Evolutionary conservation across 2,888 invertebrate species (phyloP).

Genomic region (Ectemnius lituratus): DNA sequence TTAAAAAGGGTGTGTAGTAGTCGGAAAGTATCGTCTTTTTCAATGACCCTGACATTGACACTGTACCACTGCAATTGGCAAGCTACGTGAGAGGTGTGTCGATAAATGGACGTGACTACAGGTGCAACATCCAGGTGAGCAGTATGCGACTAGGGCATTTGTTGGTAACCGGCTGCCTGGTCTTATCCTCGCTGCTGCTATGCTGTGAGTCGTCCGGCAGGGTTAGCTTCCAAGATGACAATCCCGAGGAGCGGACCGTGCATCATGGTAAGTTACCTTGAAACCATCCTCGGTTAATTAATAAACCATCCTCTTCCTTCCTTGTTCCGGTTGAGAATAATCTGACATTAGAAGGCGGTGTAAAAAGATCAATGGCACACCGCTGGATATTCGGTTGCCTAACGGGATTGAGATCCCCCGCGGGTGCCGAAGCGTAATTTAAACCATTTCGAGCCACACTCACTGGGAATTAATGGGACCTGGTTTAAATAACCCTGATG

Average conservation of each 20-base stretch:
- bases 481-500: too few relatives aligned
- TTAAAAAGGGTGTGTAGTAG: too few relatives aligned
- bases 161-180: constrained; percentile 63
- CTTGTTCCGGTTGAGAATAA: neutral
- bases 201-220: constrained; percentile 61
- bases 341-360: neutral
- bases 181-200: constrained; percentile 62
- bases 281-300: neutral
- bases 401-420: neutral
- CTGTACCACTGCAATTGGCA: too few relatives aligned
- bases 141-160: constrained; percentile 66
- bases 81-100: constrained; percentile 23
- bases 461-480: too few relatives aligned
- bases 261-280: constrained; percentile 53
- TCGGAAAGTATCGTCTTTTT: too few relatives aligned
- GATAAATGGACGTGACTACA: constrained; percentile 40
- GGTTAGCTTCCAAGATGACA: constrained; percentile 69
- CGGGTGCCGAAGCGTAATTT: too few relatives aligned
- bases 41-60: too few relatives aligned
- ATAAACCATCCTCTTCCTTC: too few relatives aligned
- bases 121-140: constrained; percentile 41
- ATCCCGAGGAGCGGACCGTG: constrained; percentile 48
- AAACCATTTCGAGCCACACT: too few relatives aligned
- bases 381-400: neutral
- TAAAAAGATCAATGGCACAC: neutral